phyloP scores from a whole-genome alignment of 2,113 vertebrate species.

The Anarhynchus alexandrinus region DNA sequence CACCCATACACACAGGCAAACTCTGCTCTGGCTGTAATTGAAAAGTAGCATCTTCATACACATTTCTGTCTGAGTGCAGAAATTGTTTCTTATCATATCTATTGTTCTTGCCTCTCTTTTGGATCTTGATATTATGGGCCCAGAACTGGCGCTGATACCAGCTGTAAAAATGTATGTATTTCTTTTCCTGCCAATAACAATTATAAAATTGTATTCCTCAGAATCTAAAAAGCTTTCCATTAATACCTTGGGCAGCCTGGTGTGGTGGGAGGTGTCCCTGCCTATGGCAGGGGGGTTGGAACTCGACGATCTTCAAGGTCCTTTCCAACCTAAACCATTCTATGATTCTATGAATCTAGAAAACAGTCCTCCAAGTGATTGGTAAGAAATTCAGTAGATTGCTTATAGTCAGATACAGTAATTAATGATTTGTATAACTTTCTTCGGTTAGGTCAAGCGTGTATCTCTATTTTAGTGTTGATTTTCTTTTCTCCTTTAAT shows the following conservation, averaged over 20 bases:
- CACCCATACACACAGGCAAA: background rate
- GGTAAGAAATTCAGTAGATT: background rate
- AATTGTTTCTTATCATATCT: background rate
- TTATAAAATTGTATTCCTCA: background rate
- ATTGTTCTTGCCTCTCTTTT: background rate
- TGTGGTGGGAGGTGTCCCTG: no score
- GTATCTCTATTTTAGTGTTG: constrained; percentile 1
- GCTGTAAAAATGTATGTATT: background rate
- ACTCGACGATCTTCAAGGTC: no score
- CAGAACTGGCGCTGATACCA: background rate
- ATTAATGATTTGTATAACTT: background rate
- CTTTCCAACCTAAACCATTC: no score
- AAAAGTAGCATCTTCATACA: background rate
- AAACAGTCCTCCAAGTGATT: background rate
- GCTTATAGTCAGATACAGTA: background rate
- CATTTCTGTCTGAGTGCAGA: background rate
- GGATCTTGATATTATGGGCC: background rate
- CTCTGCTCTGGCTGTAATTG: background rate
- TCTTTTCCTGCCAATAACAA: background rate
- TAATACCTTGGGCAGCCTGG: no score
- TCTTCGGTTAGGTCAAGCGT: background rate
- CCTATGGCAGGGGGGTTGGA: no score
- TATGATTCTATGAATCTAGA: no score
- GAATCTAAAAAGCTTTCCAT: background rate
- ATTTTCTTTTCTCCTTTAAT: constrained; percentile 44